A percentile compares a stretch with the other conserved stretches of the same genome.
These are phyloP conservation scores for Gastrophysa polygoni DNA, from an alignment of 2,888 invertebrate genomes.

Conservation along the genomic window DNA sequence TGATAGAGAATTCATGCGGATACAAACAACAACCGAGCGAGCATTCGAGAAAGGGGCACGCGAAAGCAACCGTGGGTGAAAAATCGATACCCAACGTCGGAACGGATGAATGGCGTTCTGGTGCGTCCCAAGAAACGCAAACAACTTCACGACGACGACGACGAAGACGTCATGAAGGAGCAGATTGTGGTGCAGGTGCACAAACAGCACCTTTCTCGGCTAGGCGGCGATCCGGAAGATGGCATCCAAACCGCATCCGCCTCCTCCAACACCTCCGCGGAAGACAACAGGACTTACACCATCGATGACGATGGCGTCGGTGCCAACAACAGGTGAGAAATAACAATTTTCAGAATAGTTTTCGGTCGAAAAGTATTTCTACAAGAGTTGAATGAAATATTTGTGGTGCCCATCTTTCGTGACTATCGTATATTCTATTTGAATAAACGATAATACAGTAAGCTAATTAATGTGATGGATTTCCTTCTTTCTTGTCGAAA, in stretches of 20 bases:
- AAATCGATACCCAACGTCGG: slow-evolving; percentile 3
- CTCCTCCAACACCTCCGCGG: slow-evolving; percentile 22
- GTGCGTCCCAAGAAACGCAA: slow-evolving; percentile 48
- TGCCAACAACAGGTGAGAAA: neutral
- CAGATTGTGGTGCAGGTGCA: slow-evolving; percentile 58
- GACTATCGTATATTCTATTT: too few relatives aligned
- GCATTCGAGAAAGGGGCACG: slow-evolving; percentile 18
- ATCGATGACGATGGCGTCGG: neutral
- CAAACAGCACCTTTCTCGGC: slow-evolving; percentile 50
- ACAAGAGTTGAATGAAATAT: too few relatives aligned
- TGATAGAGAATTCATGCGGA: neutral
- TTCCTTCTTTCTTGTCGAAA: too few relatives aligned
- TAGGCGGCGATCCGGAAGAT: slow-evolving; percentile 48
- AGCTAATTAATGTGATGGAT: too few relatives aligned
- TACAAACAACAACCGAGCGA: slow-evolving; percentile 30
- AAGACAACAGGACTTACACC: slow-evolving; percentile 27
- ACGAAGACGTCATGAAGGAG: slow-evolving; percentile 54
- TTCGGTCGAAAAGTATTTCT: too few relatives aligned
- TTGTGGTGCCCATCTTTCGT: too few relatives aligned
- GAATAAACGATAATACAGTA: too few relatives aligned
- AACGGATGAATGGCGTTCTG: slow-evolving; percentile 15
- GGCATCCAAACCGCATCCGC: slow-evolving; percentile 11
- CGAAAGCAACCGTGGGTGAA: too few relatives aligned
- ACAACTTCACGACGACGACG: too few relatives aligned
- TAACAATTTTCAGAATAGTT: too few relatives aligned